Evolutionary conservation across 2,888 invertebrate genomes (phyloP).

Genomic region (Platycheirus rosarum): DNA sequence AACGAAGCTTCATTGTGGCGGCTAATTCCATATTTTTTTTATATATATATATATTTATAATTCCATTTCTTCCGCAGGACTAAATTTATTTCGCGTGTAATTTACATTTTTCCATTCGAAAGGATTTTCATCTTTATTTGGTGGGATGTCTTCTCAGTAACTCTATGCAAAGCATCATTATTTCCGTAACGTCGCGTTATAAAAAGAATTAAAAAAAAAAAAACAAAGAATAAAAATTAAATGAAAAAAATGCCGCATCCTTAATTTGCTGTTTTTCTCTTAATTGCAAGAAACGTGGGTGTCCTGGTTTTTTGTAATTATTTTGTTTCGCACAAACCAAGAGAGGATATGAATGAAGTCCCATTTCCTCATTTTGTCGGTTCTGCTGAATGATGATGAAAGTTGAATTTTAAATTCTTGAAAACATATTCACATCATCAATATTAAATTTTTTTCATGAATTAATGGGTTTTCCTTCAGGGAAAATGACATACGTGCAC

Average conservation of each 20-base stretch:
- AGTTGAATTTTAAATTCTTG: slow-evolving; percentile 55
- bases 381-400: slow-evolving; percentile 23
- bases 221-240: slow-evolving; percentile 17
- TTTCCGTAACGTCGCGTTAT: slow-evolving; percentile 62
- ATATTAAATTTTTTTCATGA: too few species aligned
- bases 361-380: slow-evolving; percentile 62
- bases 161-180: slow-evolving; percentile 57
- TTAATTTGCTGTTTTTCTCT: slow-evolving; percentile 72
- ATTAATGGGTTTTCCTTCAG: too few species aligned
- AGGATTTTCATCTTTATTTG: slow-evolving; percentile 49
- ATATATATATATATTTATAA: slow-evolving; percentile 16
- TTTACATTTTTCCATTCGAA: slow-evolving; percentile 71
- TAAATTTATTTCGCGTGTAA: slow-evolving; percentile 70
- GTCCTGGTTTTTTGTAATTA: slow-evolving; percentile 42
- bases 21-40: slow-evolving; percentile 36
- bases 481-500: too few species aligned
- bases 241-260: slow-evolving; percentile 56
- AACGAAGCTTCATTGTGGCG: slow-evolving; percentile 18
- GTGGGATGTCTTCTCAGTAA: slow-evolving; percentile 27
- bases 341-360: slow-evolving; percentile 50
- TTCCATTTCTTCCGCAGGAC: slow-evolving; percentile 62
- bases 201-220: slow-evolving; percentile 19
- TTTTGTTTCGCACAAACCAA: background rate
- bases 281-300: slow-evolving; percentile 66
- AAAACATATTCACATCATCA: too few species aligned